phyloP scores from a whole-genome alignment of 2,888 invertebrate species.

The Scelioninae gen. 2 region DNA sequence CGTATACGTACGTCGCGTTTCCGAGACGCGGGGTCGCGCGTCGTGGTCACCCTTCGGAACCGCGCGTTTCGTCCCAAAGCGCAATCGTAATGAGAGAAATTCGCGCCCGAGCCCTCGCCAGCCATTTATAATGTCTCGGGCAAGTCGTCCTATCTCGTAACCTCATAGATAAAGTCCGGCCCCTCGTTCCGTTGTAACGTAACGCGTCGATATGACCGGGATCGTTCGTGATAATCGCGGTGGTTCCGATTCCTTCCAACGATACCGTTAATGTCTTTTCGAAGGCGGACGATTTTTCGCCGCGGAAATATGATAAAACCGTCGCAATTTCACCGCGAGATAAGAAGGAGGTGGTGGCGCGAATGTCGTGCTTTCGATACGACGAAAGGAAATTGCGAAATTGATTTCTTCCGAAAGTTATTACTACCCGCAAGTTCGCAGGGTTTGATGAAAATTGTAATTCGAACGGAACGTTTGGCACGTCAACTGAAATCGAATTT shows the following conservation, averaged over 20 bases:
- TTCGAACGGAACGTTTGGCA: too few species aligned
- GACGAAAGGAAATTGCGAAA: constrained; percentile 24
- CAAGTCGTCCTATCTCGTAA: constrained; percentile 26
- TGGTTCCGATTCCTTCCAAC: constrained; percentile 30
- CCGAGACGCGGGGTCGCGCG: background rate
- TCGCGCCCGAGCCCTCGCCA: constrained; percentile 17
- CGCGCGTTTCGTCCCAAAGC: constrained; percentile 9
- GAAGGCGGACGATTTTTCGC: constrained; percentile 32
- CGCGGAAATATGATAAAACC: constrained; percentile 21
- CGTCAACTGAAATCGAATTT: too few species aligned
- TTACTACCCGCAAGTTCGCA: background rate
- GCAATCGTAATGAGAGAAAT: constrained; percentile 48
- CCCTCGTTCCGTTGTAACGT: constrained; percentile 27
- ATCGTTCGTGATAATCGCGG: constrained; percentile 25
- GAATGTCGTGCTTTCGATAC: constrained; percentile 48
- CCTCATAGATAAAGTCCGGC: constrained; percentile 30
- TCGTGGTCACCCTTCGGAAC: constrained; percentile 19
- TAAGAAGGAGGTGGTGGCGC: constrained; percentile 30
- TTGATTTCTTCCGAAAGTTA: constrained; percentile 14
- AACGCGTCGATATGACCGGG: constrained; percentile 31
- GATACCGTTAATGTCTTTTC: constrained; percentile 35
- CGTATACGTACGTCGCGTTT: background rate
- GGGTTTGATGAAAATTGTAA: too few species aligned
- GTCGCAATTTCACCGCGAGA: constrained; percentile 45
- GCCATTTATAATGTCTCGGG: constrained; percentile 16